A percentile compares a stretch with the other conserved stretches of the same genome.
Evolutionary conservation across 2,797 vertebrate species (phyloP).

Genomic region (Clarias laeviceps): DNA sequence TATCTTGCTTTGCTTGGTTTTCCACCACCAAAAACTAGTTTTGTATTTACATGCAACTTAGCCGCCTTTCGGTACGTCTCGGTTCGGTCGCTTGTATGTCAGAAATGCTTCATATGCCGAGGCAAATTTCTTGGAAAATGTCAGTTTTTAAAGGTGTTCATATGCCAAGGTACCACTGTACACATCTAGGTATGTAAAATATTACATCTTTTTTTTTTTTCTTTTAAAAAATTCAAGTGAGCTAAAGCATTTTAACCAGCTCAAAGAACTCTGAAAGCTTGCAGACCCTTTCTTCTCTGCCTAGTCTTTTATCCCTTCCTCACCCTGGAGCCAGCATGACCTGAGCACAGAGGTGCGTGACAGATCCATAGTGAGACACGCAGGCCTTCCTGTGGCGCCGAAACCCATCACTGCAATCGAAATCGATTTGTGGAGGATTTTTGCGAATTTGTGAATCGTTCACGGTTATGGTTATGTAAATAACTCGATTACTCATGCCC

Average conservation of each 20-base stretch:
- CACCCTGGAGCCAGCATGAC: not conserved
- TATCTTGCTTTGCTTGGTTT: too few species aligned
- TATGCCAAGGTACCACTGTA: too few species aligned
- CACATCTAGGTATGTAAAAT: too few species aligned
- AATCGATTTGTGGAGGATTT: not conserved
- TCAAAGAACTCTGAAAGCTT: not conserved
- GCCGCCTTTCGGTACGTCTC: too few species aligned
- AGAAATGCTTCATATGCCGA: too few species aligned
- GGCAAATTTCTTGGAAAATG: too few species aligned
- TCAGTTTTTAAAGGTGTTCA: too few species aligned
- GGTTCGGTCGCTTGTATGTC: too few species aligned
- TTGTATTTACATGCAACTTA: too few species aligned
- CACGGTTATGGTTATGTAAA: not conserved
- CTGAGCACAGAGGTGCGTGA: not conserved
- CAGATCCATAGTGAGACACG: not conserved
- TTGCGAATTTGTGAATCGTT: not conserved
- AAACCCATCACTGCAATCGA: not conserved
- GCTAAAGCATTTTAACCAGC: not conserved
- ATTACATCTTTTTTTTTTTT: not conserved
- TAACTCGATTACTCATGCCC: not conserved
- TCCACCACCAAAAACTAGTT: too few species aligned
- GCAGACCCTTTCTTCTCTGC: not conserved
- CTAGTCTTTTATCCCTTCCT: slow-evolving; percentile 16
- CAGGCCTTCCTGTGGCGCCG: not conserved
- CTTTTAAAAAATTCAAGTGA: not conserved